phyloP scores from a whole-genome alignment of 2,888 invertebrate genomes.

The Orchesella flavescens region DNA sequence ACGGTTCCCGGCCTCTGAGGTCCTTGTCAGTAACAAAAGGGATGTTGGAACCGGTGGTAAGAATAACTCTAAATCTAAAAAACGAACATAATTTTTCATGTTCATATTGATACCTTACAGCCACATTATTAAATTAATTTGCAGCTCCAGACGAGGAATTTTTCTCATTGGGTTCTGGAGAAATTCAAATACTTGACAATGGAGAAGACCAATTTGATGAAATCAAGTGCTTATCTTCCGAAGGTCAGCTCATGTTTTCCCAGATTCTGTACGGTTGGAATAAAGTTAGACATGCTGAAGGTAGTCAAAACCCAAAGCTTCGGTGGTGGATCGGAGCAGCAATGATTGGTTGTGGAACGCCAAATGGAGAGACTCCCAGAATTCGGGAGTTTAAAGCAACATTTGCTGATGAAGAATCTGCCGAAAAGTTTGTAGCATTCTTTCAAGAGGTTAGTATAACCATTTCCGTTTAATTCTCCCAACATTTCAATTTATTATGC shows the following conservation, averaged over 20 bases:
- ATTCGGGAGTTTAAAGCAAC: constrained; percentile 63
- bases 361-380: constrained; percentile 45
- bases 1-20: constrained; percentile 37
- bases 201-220: constrained; percentile 59
- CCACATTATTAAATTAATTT: background rate
- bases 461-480: background rate
- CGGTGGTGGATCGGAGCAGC: constrained; percentile 66
- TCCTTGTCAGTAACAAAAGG: constrained; percentile 52
- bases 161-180: constrained; percentile 45
- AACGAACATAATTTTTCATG: no score
- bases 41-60: constrained; percentile 56
- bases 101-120: background rate
- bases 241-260: constrained; percentile 50
- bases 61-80: background rate
- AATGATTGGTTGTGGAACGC: constrained; percentile 42
- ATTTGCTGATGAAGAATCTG: constrained; percentile 53
- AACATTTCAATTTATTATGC: background rate
- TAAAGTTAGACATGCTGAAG: constrained; percentile 51
- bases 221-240: constrained; percentile 39
- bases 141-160: constrained; percentile 60
- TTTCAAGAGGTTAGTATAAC: constrained; percentile 59
- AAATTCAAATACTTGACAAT: constrained; percentile 46
- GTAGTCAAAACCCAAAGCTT: constrained; percentile 38
- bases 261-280: constrained; percentile 56
- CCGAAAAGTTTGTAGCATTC: constrained; percentile 56